Percentiles rank a stretch among this genome's conserved stretches.
Conservation (phyloP, 2,113 vertebrate species). For the Strigops habroptila region DNA sequence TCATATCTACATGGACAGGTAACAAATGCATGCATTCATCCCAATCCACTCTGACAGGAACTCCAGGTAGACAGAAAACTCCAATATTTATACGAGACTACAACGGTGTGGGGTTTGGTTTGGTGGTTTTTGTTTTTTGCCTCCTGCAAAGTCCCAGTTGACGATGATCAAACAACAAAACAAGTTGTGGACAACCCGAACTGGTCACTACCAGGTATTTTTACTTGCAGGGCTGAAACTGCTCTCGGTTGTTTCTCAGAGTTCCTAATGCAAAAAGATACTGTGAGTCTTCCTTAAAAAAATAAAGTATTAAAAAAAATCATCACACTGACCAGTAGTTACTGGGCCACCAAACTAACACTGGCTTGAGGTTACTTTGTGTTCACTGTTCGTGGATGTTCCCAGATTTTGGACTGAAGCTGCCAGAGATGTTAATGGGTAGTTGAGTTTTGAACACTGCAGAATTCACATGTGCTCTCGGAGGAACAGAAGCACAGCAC, state of each 20-base stretch:
- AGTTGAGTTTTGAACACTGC: constrained; percentile 50
- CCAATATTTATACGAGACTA: constrained; percentile 33
- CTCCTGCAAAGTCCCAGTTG: constrained; percentile 46
- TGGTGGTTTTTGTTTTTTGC: not conserved
- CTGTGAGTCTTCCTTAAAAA: constrained; percentile 60
- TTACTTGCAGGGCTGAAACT: constrained; percentile 26
- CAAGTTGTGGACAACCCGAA: constrained; percentile 24
- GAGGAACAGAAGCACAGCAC: constrained; percentile 50
- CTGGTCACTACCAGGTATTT: constrained; percentile 36
- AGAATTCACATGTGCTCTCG: constrained; percentile 46
- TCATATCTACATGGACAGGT: constrained; percentile 68
- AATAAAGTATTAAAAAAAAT: constrained; percentile 42
- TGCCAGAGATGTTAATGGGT: constrained; percentile 50
- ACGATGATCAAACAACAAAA: not conserved
- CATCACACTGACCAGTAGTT: constrained; percentile 55
- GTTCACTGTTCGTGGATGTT: constrained; percentile 49
- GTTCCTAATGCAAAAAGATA: constrained; percentile 68
- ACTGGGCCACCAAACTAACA: constrained; percentile 49
- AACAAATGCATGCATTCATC: constrained; percentile 68
- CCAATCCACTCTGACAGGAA: constrained; percentile 60
- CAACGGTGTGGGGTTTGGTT: not conserved
- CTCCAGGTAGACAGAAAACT: constrained; percentile 53
- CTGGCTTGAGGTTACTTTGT: constrained; percentile 59
- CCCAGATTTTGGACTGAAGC: constrained; percentile 61
- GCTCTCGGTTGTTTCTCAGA: constrained; percentile 41